phyloP scores from a whole-genome alignment of 2,888 invertebrate genomes.

The Andrena praecox region DNA sequence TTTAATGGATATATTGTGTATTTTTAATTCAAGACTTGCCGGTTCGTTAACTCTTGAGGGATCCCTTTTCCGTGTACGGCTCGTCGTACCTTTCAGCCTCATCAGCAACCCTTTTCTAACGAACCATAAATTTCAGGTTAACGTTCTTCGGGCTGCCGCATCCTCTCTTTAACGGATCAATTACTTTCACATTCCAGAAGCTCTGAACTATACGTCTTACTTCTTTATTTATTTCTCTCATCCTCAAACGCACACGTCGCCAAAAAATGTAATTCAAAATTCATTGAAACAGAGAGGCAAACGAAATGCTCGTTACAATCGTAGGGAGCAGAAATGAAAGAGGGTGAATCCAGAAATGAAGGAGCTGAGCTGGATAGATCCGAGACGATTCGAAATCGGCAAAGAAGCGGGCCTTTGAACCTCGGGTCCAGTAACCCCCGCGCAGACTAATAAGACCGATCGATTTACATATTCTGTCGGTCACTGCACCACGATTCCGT shows the following conservation, averaged over 20 bases:
- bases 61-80: constrained; percentile 52
- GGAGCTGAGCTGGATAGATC: background rate
- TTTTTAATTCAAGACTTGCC: constrained; percentile 41
- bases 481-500: constrained; percentile 3
- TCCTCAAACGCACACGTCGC: too few species aligned
- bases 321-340: too few species aligned
- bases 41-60: constrained; percentile 30
- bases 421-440: background rate
- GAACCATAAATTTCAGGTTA: constrained; percentile 61
- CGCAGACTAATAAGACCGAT: constrained; percentile 25
- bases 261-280: too few species aligned
- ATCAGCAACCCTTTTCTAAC: constrained; percentile 56
- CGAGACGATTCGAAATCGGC: background rate
- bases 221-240: background rate
- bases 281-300: too few species aligned
- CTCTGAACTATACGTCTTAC: background rate
- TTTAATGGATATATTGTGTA: constrained; percentile 10
- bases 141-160: constrained; percentile 34
- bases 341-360: too few species aligned
- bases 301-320: too few species aligned
- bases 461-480: constrained; percentile 31
- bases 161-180: constrained; percentile 38
- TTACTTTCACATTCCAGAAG: constrained; percentile 50
- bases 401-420: constrained; percentile 7
- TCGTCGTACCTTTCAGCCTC: constrained; percentile 45